Conservation (phyloP, 1,140 invertebrate genomes). For the Drosophila ercepeae region DNA sequence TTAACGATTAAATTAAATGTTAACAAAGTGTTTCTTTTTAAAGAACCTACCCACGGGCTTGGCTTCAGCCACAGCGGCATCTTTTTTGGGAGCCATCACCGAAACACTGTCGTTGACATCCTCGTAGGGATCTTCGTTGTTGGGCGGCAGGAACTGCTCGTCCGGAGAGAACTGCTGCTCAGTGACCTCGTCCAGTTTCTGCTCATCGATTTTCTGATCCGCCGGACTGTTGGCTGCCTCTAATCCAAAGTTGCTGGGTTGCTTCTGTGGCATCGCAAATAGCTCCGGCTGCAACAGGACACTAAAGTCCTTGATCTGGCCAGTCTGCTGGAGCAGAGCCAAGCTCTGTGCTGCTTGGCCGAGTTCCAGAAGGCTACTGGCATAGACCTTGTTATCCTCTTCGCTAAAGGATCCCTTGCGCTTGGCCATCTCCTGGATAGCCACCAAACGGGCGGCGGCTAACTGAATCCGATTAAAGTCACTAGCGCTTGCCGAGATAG, state of each 20-base stretch:
- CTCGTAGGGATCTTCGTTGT: constrained; percentile 76
- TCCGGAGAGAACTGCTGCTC: constrained; percentile 70
- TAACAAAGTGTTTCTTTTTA: neutral
- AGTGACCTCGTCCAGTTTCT: constrained; percentile 73
- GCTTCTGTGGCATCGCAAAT: constrained; percentile 50
- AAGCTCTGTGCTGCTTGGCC: constrained; percentile 84
- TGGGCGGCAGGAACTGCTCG: constrained; percentile 67
- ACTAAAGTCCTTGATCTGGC: constrained; percentile 80
- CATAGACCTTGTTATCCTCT: constrained; percentile 84
- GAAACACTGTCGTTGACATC: constrained; percentile 83
- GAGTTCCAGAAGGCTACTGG: constrained; percentile 83
- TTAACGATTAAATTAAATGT: neutral
- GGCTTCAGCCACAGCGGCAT: constrained; percentile 88
- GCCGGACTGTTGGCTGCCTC: constrained; percentile 58
- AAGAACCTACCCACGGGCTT: constrained; percentile 86
- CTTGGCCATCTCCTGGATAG: constrained; percentile 84
- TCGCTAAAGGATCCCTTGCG: constrained; percentile 83
- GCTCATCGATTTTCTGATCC: constrained; percentile 67
- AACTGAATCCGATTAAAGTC: constrained; percentile 84
- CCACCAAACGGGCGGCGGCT: constrained; percentile 84
- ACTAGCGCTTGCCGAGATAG: constrained; percentile 66
- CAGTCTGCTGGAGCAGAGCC: constrained; percentile 81
- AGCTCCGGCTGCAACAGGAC: constrained; percentile 71
- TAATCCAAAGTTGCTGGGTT: constrained; percentile 64
- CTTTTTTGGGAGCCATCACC: constrained; percentile 85